A percentile compares a stretch with the other conserved stretches of the same genome.
Conservation (phyloP, 2,797 vertebrate genomes). For the Moxostoma hubbsi region DNA sequence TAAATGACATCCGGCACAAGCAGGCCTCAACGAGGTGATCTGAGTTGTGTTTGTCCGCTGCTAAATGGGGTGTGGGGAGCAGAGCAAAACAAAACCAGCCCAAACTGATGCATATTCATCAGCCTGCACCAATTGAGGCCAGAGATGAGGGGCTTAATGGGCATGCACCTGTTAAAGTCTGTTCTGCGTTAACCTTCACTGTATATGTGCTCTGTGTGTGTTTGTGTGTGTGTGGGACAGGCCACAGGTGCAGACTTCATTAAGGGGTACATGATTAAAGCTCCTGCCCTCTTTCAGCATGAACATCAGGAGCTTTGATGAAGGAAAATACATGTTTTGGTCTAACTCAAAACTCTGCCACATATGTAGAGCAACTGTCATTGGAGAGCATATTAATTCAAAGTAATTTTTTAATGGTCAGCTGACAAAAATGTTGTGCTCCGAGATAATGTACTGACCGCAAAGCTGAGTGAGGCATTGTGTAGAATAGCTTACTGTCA, state of each 20-base stretch:
- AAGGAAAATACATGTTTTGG: constrained; percentile 35
- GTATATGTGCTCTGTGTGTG: constrained; percentile 38
- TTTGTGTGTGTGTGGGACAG: constrained; percentile 29
- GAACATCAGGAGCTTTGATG: constrained; percentile 25
- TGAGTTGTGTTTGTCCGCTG: constrained; percentile 30
- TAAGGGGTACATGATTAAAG: constrained; percentile 40
- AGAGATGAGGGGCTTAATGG: constrained; percentile 69
- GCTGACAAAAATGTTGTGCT: background rate
- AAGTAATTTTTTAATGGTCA: background rate
- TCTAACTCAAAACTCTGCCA: constrained; percentile 1
- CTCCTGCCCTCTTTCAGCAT: constrained; percentile 9
- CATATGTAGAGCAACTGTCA: constrained; percentile 10
- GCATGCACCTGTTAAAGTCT: constrained; percentile 74
- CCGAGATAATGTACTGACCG: constrained; percentile 53
- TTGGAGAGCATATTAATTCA: background rate
- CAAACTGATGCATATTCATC: constrained; percentile 74
- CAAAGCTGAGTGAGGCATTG: constrained; percentile 65
- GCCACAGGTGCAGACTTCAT: constrained; percentile 60
- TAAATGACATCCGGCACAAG: constrained; percentile 28
- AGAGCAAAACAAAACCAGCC: constrained; percentile 49
- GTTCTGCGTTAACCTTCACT: constrained; percentile 60
- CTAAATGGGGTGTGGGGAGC: constrained; percentile 49
- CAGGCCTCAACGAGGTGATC: constrained; percentile 54
- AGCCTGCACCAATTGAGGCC: constrained; percentile 63
- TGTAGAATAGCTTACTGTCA: constrained; percentile 63